phyloP scores from a whole-genome alignment of 2,888 invertebrate species.

The Rhagonycha lutea region DNA sequence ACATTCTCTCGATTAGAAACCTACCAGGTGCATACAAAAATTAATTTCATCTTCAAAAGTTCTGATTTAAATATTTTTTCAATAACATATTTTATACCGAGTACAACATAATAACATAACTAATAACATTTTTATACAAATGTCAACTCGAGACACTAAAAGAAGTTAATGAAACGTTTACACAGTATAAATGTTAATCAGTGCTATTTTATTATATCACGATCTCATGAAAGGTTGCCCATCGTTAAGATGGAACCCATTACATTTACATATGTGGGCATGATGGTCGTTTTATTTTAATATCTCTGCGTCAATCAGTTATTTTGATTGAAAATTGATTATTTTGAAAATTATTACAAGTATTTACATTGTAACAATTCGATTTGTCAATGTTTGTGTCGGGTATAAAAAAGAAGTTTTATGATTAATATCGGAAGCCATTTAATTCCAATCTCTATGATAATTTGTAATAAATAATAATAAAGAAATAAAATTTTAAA shows the following conservation, averaged over 20 bases:
- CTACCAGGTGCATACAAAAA: not conserved
- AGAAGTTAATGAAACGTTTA: slow-evolving; percentile 14
- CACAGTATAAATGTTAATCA: slow-evolving; percentile 19
- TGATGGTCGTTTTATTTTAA: slow-evolving; percentile 4
- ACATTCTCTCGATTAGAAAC: too few species aligned
- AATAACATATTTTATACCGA: not conserved
- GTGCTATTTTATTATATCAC: slow-evolving; percentile 5
- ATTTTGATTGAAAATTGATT: slow-evolving; percentile 1
- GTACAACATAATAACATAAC: not conserved
- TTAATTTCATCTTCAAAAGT: not conserved
- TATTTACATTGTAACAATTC: not conserved
- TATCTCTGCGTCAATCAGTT: slow-evolving; percentile 1
- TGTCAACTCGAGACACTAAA: slow-evolving; percentile 14
- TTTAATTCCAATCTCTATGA: not conserved
- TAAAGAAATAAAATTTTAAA: not conserved
- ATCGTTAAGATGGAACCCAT: slow-evolving; percentile 5
- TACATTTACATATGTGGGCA: slow-evolving; percentile 20
- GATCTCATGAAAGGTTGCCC: slow-evolving; percentile 10
- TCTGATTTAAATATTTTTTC: not conserved
- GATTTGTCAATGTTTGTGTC: not conserved
- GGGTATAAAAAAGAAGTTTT: not conserved
- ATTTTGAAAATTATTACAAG: not conserved
- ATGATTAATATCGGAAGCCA: not conserved
- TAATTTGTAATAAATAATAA: not conserved
- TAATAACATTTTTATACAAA: slow-evolving; percentile 10